Evolutionary conservation across 2,888 invertebrate species (phyloP).

Genomic region (Tortrix viridana): DNA sequence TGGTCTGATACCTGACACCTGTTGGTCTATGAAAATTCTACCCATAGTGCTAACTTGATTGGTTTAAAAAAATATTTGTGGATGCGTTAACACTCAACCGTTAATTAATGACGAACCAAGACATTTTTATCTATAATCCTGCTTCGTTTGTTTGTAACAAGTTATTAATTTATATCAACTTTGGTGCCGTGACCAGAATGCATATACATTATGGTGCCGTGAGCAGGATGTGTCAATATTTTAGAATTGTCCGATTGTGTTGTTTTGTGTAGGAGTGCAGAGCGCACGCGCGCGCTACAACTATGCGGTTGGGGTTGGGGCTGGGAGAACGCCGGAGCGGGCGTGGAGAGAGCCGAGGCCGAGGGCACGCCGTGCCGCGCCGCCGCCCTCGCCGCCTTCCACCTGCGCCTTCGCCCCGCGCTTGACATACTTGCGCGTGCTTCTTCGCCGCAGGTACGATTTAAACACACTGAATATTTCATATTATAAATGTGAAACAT

Average conservation of each 20-base stretch:
- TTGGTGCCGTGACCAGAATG: slow-evolving; percentile 18
- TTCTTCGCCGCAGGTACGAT: slow-evolving; percentile 51
- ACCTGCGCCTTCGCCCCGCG: slow-evolving; percentile 92
- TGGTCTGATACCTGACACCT: too few relatives aligned
- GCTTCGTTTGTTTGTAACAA: too few relatives aligned
- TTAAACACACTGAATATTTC: too few relatives aligned
- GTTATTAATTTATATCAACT: too few relatives aligned
- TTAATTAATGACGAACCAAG: too few relatives aligned
- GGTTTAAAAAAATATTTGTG: too few relatives aligned
- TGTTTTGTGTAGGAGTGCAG: slow-evolving; percentile 83
- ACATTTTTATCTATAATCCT: too few relatives aligned
- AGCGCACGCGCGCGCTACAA: slow-evolving; percentile 91
- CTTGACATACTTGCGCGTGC: slow-evolving; percentile 93
- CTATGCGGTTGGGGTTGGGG: slow-evolving; percentile 96
- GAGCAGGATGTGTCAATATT: not conserved
- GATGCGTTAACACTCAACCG: too few relatives aligned
- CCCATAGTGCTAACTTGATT: too few relatives aligned
- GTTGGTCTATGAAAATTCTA: too few relatives aligned
- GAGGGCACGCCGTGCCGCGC: slow-evolving; percentile 90
- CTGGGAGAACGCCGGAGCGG: slow-evolving; percentile 83
- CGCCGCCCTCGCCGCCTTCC: slow-evolving; percentile 96
- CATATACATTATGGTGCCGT: not conserved
- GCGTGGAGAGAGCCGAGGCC: slow-evolving; percentile 86
- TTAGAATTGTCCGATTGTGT: not conserved
- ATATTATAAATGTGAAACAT: too few relatives aligned